Base-by-base conservation (phyloP, 1,140 invertebrate genomes). In the Mya arenaria region DNA sequence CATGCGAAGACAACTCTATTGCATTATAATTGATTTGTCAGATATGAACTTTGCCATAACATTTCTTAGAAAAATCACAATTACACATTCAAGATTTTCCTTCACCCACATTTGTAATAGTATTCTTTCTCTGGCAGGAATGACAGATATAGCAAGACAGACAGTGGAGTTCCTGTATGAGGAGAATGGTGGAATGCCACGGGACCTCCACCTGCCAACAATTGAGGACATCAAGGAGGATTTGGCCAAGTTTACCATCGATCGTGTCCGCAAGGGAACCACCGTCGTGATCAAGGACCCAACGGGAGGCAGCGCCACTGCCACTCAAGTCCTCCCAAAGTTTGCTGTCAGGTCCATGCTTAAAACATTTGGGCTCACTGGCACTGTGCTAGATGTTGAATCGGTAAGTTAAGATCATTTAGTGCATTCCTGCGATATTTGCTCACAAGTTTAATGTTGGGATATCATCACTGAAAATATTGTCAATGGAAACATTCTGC, bases 81-180 rank as follows among this genome's bases (percentile, higher is more conserved):
- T n/a, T n/a, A n/a, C n/a, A n/a, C n/a, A n/a, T n/a, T n/a, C n/a
- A n/a, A n/a, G n/a, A n/a, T n/a, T n/a, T n/a, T n/a, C n/a, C n/a
- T n/a, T n/a, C n/a, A n/a, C n/a, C n/a, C n/a, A n/a, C n/a, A n/a
- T n/a, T n/a, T n/a, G n/a, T n/a, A n/a, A n/a, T n/a, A n/a, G n/a
- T n/a, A n/a, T n/a, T n/a, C n/a, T n/a, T n/a, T n/a, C 32, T 52
- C n/a, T 4, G 56, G 17, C 65, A 90, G 93, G 93, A 34, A 93
- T 93, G 92, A 91, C 91, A 19, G 92, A 93, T 74, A 93, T 93
- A 75, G 93, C 93, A 0, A 79, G 92, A 73, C 93, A 93, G 87
- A 93, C 93, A 19, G 92, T 93, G 1, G 93, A 93, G 72, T 93
- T 92, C 83, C 85, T 93, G 3, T 93, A 93, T 87, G 93, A 93